Evolutionary conservation across 2,113 vertebrate species (phyloP), one percentile per base, ranked within the genome.

Genomic region (Ciconia stormi): DNA sequence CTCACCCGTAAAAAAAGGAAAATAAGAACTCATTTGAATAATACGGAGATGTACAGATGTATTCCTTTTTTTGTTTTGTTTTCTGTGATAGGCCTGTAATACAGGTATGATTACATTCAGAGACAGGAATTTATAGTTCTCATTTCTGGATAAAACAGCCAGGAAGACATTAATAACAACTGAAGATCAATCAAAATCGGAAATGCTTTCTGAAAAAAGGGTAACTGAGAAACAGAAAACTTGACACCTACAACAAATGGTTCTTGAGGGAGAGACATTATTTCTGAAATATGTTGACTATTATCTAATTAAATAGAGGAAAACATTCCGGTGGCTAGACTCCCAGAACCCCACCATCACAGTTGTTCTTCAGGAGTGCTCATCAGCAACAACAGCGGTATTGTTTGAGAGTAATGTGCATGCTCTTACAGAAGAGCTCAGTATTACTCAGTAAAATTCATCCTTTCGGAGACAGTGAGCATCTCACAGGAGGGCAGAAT

Each of bases 221-320:
- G n/a, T 66, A 82, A 92, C 76, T 83, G 80, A 92, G 93, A 92
- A 94, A 76, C 76, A 87, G 66, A 91, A 95, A 91, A 32, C 66
- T 38, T 63, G 44, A 72, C 78, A 25, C 74, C 62, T 78, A 38
- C 10, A 79, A 67, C 65, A 87, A 94, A 91, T 18, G 19, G 72
- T 16, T 88, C 82, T 94, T 79, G 53, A 86, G 70, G 77, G 81
- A 87, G 73, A 91, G 56, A 53, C 52, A 61, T 84, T 81, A 58
- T 72, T 89, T 87, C 78, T 88, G 90, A 93, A 86, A 63, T 36
- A 84, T 27, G n/a, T 30, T 73, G 72, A 27, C 82, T 89, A 73
- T 90, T 77, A 63, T 2, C 71, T 77, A 82, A 88, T 90, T 93
- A 93, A 89, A 36, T 1, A 67, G 72, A 81, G 56, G 67, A 40